Base-by-base conservation (phyloP, 2,113 vertebrate species). In the Alectura lathami region DNA sequence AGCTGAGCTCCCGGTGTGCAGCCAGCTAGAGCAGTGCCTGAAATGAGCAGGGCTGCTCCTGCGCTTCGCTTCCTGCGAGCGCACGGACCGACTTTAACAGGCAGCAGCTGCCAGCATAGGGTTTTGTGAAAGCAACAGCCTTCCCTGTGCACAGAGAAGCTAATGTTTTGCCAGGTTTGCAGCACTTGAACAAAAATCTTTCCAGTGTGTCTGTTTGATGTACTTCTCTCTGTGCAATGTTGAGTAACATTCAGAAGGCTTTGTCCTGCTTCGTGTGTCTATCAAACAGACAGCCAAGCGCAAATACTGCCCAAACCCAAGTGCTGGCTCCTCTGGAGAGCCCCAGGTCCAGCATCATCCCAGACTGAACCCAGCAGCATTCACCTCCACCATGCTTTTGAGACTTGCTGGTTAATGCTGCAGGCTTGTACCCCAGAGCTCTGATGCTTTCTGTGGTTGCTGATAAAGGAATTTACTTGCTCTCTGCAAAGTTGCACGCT, bases 121-220 rank as follows among this genome's bases (percentile, higher is more conserved):
- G 34, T 1, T 67, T 47, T 82, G 51, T 43, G 80, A 54, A 50
- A 59, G 50, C 62, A 87, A 3, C 68, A 81, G 43, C 34, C 38
- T 63, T 82, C 43, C n/a, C 34, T 0, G 0, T 51, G 42, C 42
- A 24, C 23, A 0, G 1, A 53, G 51, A 27, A 20, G 3, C 47
- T 22, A 40, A 29, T 1, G 0, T 62, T 42, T 18, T 18, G 26
- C 34, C 53, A 47, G 45, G 27, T 51, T 59, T 67, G 51, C 80
- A 92, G 48, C 1, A 1, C 70, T 21, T 47, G 23, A 43, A 38
- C 72, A 48, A 4, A 45, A 80, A 63, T 18, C 23, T 54, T 74
- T 40, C 38, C 63, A 24, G 47, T 50, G 47, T 26, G 22, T 69
- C 30, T 83, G 30, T 29, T 67, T 38, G 17, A 0, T 43, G 22